phyloP scores from a whole-genome alignment of 30 jellyfish, hydroid and myxozoan species.

The Cassiopea xamachana region DNA sequence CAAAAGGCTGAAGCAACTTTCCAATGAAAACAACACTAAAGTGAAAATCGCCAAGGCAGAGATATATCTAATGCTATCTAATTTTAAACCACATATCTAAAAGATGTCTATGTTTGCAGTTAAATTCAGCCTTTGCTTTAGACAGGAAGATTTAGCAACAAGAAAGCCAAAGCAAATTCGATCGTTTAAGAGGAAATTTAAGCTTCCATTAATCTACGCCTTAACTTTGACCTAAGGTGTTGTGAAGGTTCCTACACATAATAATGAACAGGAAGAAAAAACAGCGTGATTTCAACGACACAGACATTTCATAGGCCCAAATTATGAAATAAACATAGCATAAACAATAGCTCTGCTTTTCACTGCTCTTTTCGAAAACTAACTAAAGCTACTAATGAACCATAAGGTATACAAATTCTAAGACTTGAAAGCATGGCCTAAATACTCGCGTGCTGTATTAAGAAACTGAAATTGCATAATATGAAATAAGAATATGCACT shows the following conservation, averaged over 20 bases:
- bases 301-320: too few relatives aligned
- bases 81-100: too few relatives aligned
- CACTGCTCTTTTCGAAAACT: background rate
- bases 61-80: background rate
- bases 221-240: background rate
- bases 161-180: background rate
- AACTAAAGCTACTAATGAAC: too few relatives aligned
- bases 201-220: background rate
- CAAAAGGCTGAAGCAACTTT: background rate
- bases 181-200: background rate
- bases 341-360: background rate
- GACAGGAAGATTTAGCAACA: background rate
- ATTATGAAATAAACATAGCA: too few relatives aligned
- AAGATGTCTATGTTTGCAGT: too few relatives aligned
- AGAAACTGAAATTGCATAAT: background rate
- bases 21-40: background rate
- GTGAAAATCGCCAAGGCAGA: background rate
- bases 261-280: background rate
- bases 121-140: too few relatives aligned
- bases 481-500: background rate
- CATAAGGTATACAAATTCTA: too few relatives aligned
- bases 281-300: background rate
- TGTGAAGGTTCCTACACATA: background rate
- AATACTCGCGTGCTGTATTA: background rate
- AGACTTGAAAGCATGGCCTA: background rate